phyloP scores from a whole-genome alignment of 2,113 vertebrate species.

The Trogon surrucura region DNA sequence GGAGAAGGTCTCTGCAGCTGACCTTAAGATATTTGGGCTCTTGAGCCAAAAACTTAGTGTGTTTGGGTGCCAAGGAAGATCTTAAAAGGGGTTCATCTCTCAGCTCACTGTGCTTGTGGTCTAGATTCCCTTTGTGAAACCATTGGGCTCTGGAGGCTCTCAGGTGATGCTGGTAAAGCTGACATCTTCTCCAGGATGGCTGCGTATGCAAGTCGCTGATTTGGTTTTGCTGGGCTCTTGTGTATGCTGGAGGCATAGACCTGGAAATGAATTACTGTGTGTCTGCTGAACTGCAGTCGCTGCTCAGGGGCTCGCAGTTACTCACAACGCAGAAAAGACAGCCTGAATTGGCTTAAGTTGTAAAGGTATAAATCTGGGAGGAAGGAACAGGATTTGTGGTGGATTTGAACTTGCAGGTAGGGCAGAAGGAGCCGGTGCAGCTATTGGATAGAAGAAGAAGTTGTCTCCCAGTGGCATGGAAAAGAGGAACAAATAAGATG shows the following conservation, averaged over 20 bases:
- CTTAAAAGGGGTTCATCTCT: neutral
- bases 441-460: neutral
- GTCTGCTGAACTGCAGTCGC: neutral
- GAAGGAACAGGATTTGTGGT: neutral
- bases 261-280: neutral
- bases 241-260: neutral
- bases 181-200: neutral
- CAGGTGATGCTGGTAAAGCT: neutral
- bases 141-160: neutral
- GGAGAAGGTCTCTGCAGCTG: neutral
- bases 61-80: neutral
- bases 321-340: neutral
- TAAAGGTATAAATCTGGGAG: neutral
- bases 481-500: constrained; percentile 1
- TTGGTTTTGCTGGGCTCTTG: neutral
- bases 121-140: neutral
- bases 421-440: neutral
- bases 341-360: neutral
- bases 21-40: neutral
- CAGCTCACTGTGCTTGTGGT: neutral
- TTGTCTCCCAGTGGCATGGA: neutral
- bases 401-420: neutral
- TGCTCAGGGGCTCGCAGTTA: neutral
- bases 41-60: neutral
- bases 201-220: neutral